Evolutionary conservation across 2,888 invertebrate genomes (phyloP), one percentile per base, ranked within the genome.

Genomic region (Rotaria sp.): DNA sequence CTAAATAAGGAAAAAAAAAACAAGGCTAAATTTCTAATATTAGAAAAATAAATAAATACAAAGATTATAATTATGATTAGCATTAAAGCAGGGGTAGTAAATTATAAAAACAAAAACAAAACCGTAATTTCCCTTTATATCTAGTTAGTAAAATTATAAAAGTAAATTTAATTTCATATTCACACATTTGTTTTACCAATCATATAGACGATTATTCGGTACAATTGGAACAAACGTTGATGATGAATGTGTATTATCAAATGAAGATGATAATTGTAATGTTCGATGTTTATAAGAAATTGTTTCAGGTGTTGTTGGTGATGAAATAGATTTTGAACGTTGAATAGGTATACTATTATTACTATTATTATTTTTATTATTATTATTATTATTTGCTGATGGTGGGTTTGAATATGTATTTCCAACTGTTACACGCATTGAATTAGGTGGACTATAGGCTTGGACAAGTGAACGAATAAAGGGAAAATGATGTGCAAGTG

Each of bases 241-340:
- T 18, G 67, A 67, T 67, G 38, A 18, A 67, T 35, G 35, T 67
- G 11, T 35, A 67, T 67, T 67, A 67, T 67, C 67, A 67, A 67
- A 67, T 8, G 67, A 67, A 3, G 67, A 67, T 67, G 67, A 67
- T 35, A 67, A 35, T 21, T 67, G 67, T 67, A 67, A 67, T 2
- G 30, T 67, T 67, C 67, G 67, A 67, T 67, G 67, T 35, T 67
- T 67, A 67, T 67, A 35, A 21, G 35, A 67, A 35, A 38, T 38
- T 38, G 18, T 67, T 67, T 67, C 67, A 35, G 67, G 35, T 35
- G 67, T 67, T 67, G 35, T 67, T 30, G 67, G n/a, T 45, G 80
- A 38, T 45, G 80, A 80, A 45, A 80, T 80, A 26, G 45, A 45
- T 80, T 45, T 80, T 80, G 80, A 80, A 45, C 80, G 80, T 45